Percentiles rank a stretch among this genome's conserved stretches.
These are phyloP conservation scores for Carposina sasakii DNA, from an alignment of 1,140 invertebrate species.

Conservation along the genomic window DNA sequence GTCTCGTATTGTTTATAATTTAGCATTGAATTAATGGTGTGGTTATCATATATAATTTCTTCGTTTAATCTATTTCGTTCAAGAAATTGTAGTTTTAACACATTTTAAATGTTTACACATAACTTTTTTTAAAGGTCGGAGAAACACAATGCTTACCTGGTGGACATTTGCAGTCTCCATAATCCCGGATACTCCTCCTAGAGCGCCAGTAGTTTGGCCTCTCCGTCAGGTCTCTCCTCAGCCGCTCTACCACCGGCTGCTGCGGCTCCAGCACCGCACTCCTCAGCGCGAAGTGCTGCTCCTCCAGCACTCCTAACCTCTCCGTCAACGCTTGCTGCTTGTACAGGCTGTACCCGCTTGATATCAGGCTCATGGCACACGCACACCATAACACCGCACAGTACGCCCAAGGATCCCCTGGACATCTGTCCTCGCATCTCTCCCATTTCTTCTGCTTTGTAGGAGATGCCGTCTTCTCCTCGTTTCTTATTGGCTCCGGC, in stretches of 20 bases:
- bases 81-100: no score
- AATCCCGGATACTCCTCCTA: constrained; percentile 50
- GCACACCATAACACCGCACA: constrained; percentile 68
- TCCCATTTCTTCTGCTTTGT: constrained; percentile 35
- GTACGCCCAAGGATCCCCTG: constrained; percentile 56
- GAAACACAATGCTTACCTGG: constrained; percentile 52
- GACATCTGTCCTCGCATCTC: constrained; percentile 50
- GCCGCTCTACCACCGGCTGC: constrained; percentile 54
- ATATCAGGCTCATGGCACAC: constrained; percentile 64
- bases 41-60: no score
- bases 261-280: constrained; percentile 61
- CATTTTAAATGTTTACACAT: no score
- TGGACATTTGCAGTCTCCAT: constrained; percentile 57
- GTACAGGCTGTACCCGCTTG: constrained; percentile 59
- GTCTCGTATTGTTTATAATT: no score
- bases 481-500: constrained; percentile 1
- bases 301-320: constrained; percentile 49
- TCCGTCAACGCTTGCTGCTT: constrained; percentile 49
- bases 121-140: no score
- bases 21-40: no score
- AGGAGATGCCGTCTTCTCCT: constrained; percentile 14
- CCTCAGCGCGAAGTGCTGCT: constrained; percentile 55
- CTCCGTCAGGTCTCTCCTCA: constrained; percentile 41
- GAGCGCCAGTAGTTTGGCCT: constrained; percentile 42
- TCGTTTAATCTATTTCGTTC: no score